Evolutionary conservation across 2,888 invertebrate species (phyloP).

Genomic region (Operophtera brumata): DNA sequence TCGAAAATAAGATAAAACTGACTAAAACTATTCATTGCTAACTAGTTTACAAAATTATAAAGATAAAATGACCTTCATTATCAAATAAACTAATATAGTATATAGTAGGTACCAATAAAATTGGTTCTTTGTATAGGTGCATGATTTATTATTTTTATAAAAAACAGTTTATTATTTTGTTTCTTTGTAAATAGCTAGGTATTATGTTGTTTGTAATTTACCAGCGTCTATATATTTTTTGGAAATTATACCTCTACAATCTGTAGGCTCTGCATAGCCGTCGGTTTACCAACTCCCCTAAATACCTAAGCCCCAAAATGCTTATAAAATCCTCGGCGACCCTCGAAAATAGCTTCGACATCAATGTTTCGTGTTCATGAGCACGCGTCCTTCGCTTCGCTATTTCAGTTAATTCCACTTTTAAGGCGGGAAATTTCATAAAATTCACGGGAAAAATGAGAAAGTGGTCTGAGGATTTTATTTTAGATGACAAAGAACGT

Average conservation of each 20-base stretch:
- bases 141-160: too few species aligned
- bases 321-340: constrained; percentile 31
- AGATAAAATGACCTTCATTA: too few species aligned
- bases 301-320: constrained; percentile 28
- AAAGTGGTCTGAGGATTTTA: background rate
- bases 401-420: constrained; percentile 38
- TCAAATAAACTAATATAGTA: too few species aligned
- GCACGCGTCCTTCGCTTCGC: constrained; percentile 27
- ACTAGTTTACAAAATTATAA: too few species aligned
- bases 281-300: constrained; percentile 25
- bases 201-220: too few species aligned
- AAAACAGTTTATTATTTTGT: too few species aligned
- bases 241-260: constrained; percentile 4
- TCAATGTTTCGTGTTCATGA: constrained; percentile 30
- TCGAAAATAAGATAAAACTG: too few species aligned
- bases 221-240: too few species aligned
- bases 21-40: too few species aligned
- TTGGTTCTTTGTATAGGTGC: too few species aligned
- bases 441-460: constrained; percentile 26
- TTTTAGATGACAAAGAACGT: constrained; percentile 1
- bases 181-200: too few species aligned
- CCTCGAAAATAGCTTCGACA: constrained; percentile 32
- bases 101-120: too few species aligned
- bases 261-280: constrained; percentile 11
- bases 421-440: constrained; percentile 15